Evolutionary conservation across 1,140 invertebrate species (phyloP), one percentile per base, ranked within the genome.

Genomic region (Zaprionus capensis): DNA sequence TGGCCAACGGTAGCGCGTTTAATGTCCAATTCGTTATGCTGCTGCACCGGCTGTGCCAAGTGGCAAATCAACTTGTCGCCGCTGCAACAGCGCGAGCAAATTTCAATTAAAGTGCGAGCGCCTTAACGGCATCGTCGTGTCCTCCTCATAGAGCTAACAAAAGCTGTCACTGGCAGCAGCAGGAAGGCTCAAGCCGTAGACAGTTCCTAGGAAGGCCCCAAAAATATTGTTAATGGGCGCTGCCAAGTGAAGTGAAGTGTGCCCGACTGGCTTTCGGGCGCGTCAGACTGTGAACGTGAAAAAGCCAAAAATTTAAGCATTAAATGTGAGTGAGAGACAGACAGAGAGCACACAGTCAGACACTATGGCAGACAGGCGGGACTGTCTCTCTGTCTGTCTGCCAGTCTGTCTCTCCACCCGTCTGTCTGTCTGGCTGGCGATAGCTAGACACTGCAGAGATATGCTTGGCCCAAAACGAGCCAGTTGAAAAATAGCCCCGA

Each of bases 1-100:
- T 87, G 84, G 84, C 85, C 85, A 90, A 90, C 85, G 85, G 85
- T 90, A 90, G 85, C 85, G 85, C 85, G 76, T 90, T 90, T 90
- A 90, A 90, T 90, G 85, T 90, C 85, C 85, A 90, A 90, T 90
- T 90, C 85, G 85, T 82, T 88, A 90, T 76, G 81, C 78, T 73
- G 74, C 70, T 71, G 41, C 31, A 34, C 31, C 65, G 44, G 67
- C 64, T 63, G 56, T 53, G 69, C 63, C 59, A 53, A 81, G 85
- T 90, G 81, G 85, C 84, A 90, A 90, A 90, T 90, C 81, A 90
- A 90, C 85, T 90, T 90, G 85, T 88, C 85, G 85, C 78, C 71
- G 20, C 31, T 31, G 31, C 31, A 31, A 59, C 58, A 53, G 68
- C 62, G 64, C 57, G 53, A 68, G 63, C 69, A 90, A 90, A 90